A percentile compares a stretch with the other conserved stretches of the same genome.
Conservation (phyloP, 2,113 vertebrate species). For the Uria lomvia region DNA sequence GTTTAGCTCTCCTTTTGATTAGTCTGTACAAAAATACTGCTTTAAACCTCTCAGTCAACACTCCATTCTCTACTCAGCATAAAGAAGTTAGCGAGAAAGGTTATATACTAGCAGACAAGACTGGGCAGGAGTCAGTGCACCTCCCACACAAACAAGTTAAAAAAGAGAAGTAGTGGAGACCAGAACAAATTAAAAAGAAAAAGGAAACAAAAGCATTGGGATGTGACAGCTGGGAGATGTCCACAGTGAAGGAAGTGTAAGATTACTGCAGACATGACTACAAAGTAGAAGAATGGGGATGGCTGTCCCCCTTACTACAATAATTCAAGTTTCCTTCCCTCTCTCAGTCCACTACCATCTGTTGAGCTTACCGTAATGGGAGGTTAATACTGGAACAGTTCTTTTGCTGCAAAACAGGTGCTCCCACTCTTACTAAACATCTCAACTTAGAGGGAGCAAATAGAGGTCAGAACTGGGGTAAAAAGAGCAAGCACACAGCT, state of each 20-base stretch:
- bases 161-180: neutral
- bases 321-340: neutral
- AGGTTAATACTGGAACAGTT: neutral
- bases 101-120: neutral
- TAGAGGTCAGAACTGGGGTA: neutral
- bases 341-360: neutral
- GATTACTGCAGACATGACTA: neutral
- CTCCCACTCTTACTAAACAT: neutral
- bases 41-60: neutral
- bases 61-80: neutral
- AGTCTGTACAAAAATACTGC: neutral
- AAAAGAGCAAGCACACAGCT: neutral
- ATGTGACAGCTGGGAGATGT: neutral
- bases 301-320: neutral
- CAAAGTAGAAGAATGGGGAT: neutral
- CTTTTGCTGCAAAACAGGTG: neutral
- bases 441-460: neutral
- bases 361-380: neutral
- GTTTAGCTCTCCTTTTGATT: neutral
- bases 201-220: neutral
- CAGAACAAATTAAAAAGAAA: neutral
- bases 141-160: neutral
- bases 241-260: neutral
- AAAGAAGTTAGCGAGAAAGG: neutral
- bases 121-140: neutral